These are phyloP conservation scores for Rhynchonycteris naso DNA, from an alignment of 2,797 vertebrate genomes.

Conservation along the genomic window DNA sequence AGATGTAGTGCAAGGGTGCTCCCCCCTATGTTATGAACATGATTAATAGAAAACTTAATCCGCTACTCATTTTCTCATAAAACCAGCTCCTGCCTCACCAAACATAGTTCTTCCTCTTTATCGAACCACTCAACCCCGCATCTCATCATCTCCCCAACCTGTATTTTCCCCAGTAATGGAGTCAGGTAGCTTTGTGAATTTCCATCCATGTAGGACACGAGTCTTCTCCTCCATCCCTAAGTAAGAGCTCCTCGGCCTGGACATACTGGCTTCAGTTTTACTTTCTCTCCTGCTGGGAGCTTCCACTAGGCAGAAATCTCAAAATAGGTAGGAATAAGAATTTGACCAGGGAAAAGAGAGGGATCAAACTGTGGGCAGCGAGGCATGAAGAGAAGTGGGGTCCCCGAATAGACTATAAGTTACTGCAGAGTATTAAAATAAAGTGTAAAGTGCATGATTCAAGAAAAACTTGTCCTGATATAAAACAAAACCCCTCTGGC, in stretches of 20 bases:
- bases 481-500: neutral
- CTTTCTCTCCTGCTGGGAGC: neutral
- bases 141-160: neutral
- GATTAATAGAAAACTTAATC: neutral
- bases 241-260: neutral
- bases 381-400: neutral
- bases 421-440: neutral
- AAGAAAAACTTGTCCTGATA: neutral
- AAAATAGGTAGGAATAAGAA: neutral
- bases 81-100: neutral
- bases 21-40: neutral
- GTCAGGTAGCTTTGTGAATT: neutral
- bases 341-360: neutral
- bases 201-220: neutral
- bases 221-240: neutral
- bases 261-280: neutral
- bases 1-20: rapidly evolving
- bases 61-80: neutral
- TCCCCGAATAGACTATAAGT: neutral
- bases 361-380: neutral
- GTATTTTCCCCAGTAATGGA: neutral
- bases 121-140: neutral
- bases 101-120: neutral
- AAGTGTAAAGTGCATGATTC: neutral
- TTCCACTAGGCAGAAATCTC: neutral